These are phyloP conservation scores for Urocynchramus pylzowi DNA, from an alignment of 2,113 vertebrate species.

Conservation along the genomic window DNA sequence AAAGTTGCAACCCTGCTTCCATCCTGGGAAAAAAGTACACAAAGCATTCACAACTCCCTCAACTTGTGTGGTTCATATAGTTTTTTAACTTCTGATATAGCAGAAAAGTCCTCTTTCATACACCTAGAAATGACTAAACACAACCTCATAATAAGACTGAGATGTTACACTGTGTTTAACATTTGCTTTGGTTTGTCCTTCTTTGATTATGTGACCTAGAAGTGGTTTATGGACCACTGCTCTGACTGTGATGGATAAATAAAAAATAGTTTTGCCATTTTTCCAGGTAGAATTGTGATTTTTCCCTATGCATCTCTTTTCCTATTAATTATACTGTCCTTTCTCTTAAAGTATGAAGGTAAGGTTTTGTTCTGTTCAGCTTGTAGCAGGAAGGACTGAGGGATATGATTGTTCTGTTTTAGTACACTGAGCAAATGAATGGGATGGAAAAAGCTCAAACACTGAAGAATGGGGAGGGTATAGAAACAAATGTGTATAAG, in stretches of 20 bases:
- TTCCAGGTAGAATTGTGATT: not conserved
- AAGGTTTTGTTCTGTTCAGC: not conserved
- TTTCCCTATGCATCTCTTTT: not conserved
- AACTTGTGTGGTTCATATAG: rapidly evolving
- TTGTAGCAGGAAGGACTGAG: not conserved
- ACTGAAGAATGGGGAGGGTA: not conserved
- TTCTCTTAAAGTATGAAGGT: not conserved
- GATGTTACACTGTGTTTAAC: not conserved
- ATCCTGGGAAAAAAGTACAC: not conserved
- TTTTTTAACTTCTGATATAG: not conserved
- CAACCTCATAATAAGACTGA: not conserved
- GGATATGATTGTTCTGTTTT: not conserved
- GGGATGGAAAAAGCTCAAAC: not conserved
- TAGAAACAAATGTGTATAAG: not conserved
- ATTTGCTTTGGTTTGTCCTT: not conserved
- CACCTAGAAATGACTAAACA: not conserved
- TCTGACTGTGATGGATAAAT: not conserved
- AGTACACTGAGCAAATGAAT: not conserved
- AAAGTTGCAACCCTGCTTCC: not conserved
- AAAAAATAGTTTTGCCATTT: not conserved
- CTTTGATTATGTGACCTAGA: not conserved
- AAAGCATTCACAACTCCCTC: not conserved
- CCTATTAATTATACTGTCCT: not conserved
- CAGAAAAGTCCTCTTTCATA: not conserved
- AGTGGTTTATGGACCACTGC: not conserved